Evolutionary conservation across 1,140 invertebrate species (phyloP).

Genomic region (Dufourea novaeangliae): DNA sequence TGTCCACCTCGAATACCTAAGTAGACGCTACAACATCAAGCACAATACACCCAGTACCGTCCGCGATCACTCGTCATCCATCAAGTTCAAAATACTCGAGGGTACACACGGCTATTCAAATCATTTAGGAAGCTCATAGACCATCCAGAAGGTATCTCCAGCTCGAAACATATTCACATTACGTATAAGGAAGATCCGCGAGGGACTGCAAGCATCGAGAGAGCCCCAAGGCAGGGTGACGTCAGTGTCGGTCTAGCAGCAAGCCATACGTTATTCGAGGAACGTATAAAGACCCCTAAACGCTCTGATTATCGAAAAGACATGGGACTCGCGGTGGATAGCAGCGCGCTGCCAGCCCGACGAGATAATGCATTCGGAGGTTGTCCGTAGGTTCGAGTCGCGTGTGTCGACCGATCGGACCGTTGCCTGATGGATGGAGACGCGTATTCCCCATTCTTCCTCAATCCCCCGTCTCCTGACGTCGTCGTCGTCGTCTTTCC

Average conservation of each 20-base stretch:
- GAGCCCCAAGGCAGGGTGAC: constrained; percentile 7
- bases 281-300: constrained; percentile 51
- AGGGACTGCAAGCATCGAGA: not conserved
- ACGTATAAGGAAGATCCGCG: constrained; percentile 29
- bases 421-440: constrained; percentile 79
- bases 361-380: constrained; percentile 78
- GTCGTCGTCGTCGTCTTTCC: constrained; percentile 19
- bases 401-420: constrained; percentile 75
- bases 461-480: constrained; percentile 52
- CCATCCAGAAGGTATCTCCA: not conserved
- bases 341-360: constrained; percentile 57
- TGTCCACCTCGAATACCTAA: no score
- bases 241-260: constrained; percentile 34
- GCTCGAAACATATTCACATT: not conserved
- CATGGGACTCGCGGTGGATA: constrained; percentile 20
- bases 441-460: constrained; percentile 72
- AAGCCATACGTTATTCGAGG: constrained; percentile 47
- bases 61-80: not conserved
- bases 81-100: not conserved
- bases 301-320: constrained; percentile 52
- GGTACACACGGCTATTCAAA: constrained; percentile 3
- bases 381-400: constrained; percentile 75
- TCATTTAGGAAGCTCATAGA: constrained; percentile 3
- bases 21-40: no score
- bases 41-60: not conserved